These are phyloP conservation scores for Xestia sexstrigata DNA, from an alignment of 2,888 invertebrate species.

Conservation along the genomic window DNA sequence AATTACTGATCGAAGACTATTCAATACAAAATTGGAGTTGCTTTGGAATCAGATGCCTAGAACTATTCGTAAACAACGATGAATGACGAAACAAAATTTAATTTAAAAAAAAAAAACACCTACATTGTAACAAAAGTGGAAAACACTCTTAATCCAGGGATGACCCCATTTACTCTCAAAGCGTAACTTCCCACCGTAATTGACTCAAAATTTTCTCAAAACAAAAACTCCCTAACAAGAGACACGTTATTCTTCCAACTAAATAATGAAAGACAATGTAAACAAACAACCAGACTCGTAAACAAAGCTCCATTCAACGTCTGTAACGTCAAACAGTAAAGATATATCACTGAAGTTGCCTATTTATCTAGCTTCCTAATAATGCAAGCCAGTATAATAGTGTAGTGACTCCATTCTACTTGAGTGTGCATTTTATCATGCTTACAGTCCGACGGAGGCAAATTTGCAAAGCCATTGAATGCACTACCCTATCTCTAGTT, in stretches of 20 bases:
- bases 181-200: not conserved
- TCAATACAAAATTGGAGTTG: not conserved
- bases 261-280: conserved; percentile 36
- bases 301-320: conserved; percentile 40
- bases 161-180: not conserved
- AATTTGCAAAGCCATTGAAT: conserved; percentile 78
- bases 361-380: conserved; percentile 62
- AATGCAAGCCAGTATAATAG: conserved; percentile 60
- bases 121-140: not conserved
- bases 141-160: not conserved
- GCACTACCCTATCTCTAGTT: conserved; percentile 66
- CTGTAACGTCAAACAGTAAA: conserved; percentile 46
- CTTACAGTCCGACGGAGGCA: conserved; percentile 67
- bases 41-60: not conserved
- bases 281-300: conserved; percentile 25
- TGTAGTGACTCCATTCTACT: conserved; percentile 61
- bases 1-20: conserved; percentile 16
- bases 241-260: conserved; percentile 8
- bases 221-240: not conserved
- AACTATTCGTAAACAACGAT: not conserved
- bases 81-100: not conserved
- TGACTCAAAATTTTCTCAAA: conserved; percentile 1
- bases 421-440: conserved; percentile 72
- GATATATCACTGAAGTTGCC: conserved; percentile 51
- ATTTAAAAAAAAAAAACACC: not conserved